These are phyloP conservation scores for Ganaspis sp. DNA, from an alignment of 1,140 invertebrate genomes.

Conservation along the genomic window DNA sequence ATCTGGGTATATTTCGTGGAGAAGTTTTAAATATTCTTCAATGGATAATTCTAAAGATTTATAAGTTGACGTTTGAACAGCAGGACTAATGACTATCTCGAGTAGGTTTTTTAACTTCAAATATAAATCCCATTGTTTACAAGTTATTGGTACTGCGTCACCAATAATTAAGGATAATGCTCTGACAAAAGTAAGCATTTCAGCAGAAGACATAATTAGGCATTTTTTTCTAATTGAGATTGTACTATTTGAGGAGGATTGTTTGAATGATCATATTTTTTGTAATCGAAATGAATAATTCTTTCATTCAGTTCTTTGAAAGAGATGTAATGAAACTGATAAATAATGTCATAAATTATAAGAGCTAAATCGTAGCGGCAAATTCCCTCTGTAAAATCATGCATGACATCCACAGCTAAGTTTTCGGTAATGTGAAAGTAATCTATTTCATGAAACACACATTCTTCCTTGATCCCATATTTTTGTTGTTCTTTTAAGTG, in stretches of 20 bases:
- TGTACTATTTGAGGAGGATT: neutral
- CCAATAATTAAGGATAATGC: neutral
- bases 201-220: neutral
- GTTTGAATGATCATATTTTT: neutral
- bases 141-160: neutral
- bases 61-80: neutral
- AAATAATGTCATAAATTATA: neutral
- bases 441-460: neutral
- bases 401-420: neutral
- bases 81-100: neutral
- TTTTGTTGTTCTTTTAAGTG: neutral
- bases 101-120: neutral
- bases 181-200: neutral
- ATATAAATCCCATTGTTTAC: neutral
- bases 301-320: neutral
- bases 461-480: neutral
- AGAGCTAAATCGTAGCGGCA: neutral
- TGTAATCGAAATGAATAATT: neutral
- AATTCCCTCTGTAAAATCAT: neutral
- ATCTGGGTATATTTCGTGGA: neutral
- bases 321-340: neutral
- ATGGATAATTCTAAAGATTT: neutral
- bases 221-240: neutral
- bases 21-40: neutral
- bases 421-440: neutral